phyloP scores from a whole-genome alignment of 2,888 invertebrate species.

The Perizoma flavofasciatum region DNA sequence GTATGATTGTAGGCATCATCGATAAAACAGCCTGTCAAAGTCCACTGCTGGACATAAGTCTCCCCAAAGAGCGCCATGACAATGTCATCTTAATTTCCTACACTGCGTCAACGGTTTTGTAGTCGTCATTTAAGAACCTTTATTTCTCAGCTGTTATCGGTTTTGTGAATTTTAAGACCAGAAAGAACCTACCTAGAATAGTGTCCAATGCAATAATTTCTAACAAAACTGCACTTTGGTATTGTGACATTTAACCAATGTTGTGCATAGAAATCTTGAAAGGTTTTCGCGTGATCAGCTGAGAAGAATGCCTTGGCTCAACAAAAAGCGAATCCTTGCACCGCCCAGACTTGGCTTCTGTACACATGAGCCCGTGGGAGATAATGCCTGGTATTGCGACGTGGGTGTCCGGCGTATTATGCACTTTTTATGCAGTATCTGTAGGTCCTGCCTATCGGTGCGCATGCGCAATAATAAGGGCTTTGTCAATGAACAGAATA shows the following conservation, averaged over 20 bases:
- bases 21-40: too few species aligned
- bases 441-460: slow-evolving; percentile 54
- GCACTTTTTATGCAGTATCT: slow-evolving; percentile 62
- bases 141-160: too few species aligned
- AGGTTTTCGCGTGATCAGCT: slow-evolving; percentile 59
- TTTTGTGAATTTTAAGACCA: too few species aligned
- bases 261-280: slow-evolving; percentile 31
- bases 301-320: slow-evolving; percentile 57
- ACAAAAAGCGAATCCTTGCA: slow-evolving; percentile 68
- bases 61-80: too few species aligned
- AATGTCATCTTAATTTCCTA: too few species aligned
- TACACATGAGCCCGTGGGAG: slow-evolving; percentile 77
- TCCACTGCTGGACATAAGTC: too few species aligned
- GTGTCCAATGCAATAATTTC: too few species aligned
- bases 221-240: not conserved
- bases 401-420: slow-evolving; percentile 79
- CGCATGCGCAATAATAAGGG: slow-evolving; percentile 66
- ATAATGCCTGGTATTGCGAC: slow-evolving; percentile 72
- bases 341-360: slow-evolving; percentile 73
- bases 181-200: too few species aligned
- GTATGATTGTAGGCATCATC: too few species aligned
- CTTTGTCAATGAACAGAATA: slow-evolving; percentile 70
- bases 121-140: too few species aligned
- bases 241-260: slow-evolving; percentile 34
- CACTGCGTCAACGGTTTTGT: too few species aligned